Base-by-base conservation (phyloP, 2,113 vertebrate species). In the Osmerus eperlanus region DNA sequence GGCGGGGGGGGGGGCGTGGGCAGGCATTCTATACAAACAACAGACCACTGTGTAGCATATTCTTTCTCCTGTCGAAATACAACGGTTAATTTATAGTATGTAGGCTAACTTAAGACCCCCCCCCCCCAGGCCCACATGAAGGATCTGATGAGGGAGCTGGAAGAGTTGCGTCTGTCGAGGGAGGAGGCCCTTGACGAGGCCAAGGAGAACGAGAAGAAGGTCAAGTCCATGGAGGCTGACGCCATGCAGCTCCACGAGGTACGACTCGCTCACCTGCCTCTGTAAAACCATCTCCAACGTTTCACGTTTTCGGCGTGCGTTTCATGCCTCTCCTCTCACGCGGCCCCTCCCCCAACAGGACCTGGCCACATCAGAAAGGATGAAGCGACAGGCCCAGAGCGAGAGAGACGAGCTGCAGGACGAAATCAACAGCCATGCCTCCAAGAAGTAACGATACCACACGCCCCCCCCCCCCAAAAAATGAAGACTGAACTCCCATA, bases 361-460 rank as follows among this genome's bases (percentile, higher is more conserved):
- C 61, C 90, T 98, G 76, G 94, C 96, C 18, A 91, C 94, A 3
- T 93, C 95, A 0, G 97, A 99, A 71, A 94, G 92, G 67, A 87
- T 93, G 55, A 99, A 96, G 90, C 94, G 91, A 78, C 96, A 95
- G 85, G 88, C 91, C 61, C 96, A 98, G 88, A 91, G 92, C 29
- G 97, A 99, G 82, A 92, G 96, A 72, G 97, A 99, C 1, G 97
- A 99, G 78, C 88, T 99, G 72, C 96, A 96, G n/a, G 96, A 99
- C 2, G 96, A 98, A 86, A 92, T 98, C 2, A 94, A 89, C 80
- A 93, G 93, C 89, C 93, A 87, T 81, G 94, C 92, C 47, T 83
- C 92, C 80, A 98, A 98, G 91, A 94, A 93, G 96, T 97, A 90
- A 84, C 93, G 70, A 15, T 2, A 66, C 13, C 19, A 62, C 18